These are phyloP conservation scores for Polyommatus iphigenia DNA, from an alignment of 2,888 invertebrate species.

Conservation along the genomic window DNA sequence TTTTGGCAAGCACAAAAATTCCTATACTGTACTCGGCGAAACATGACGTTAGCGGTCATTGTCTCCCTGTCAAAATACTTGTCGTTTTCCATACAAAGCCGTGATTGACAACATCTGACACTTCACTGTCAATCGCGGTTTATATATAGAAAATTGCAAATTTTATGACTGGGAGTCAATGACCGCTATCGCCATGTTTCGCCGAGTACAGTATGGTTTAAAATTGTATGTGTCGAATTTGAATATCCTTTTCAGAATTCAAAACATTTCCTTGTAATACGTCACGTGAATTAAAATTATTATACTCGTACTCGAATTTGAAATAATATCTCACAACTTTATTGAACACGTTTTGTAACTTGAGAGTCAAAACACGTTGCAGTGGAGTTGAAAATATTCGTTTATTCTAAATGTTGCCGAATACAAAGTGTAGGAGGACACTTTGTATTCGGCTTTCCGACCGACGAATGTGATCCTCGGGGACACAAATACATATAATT, in stretches of 20 bases:
- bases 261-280: not conserved
- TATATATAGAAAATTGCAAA: too few species aligned
- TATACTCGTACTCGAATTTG: not conserved
- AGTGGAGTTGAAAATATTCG: slow-evolving; percentile 16
- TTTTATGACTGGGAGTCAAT: too few species aligned
- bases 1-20: too few species aligned
- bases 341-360: slow-evolving; percentile 1
- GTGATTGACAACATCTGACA: too few species aligned
- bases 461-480: not conserved
- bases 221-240: not conserved
- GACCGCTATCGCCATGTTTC: too few species aligned
- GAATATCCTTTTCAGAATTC: not conserved
- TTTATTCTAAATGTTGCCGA: not conserved
- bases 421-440: not conserved
- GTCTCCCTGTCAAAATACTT: too few species aligned
- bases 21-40: too few species aligned
- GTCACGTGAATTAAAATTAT: not conserved
- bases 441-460: not conserved
- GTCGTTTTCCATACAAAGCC: too few species aligned
- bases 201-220: not conserved
- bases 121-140: too few species aligned
- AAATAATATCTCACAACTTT: slow-evolving; percentile 7
- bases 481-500: not conserved
- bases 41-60: too few species aligned
- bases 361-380: slow-evolving; percentile 15